phyloP scores from a whole-genome alignment of 2,113 vertebrate genomes.

The Columba janthina region DNA sequence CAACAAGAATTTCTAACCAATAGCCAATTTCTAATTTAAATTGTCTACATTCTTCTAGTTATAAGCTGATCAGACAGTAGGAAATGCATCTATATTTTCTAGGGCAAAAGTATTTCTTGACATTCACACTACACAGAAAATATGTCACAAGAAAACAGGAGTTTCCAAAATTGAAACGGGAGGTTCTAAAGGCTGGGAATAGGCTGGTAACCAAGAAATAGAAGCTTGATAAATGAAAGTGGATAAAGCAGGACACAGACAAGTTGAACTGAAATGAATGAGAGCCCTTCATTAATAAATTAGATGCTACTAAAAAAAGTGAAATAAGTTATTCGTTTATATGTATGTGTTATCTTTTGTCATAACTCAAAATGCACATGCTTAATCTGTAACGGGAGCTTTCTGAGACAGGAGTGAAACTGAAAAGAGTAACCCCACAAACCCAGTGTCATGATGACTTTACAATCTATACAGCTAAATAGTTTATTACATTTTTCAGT shows the following conservation, averaged over 20 bases:
- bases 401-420: slow-evolving; percentile 31
- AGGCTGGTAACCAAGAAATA: neutral
- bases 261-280: neutral
- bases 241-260: neutral
- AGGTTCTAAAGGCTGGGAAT: neutral
- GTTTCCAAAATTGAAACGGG: neutral
- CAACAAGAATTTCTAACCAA: neutral
- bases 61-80: neutral
- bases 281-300: neutral
- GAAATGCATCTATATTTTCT: neutral
- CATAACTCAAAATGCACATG: neutral
- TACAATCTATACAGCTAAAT: slow-evolving; percentile 61
- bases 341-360: neutral
- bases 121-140: neutral
- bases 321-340: neutral
- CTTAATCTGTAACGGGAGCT: neutral
- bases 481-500: slow-evolving; percentile 65
- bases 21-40: neutral
- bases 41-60: neutral
- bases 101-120: neutral
- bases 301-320: neutral
- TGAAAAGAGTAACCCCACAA: slow-evolving; percentile 42
- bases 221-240: neutral
- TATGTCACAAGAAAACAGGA: neutral
- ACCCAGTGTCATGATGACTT: slow-evolving; percentile 42